phyloP scores from a whole-genome alignment of 1,140 invertebrate species.

The Drosophila cardini region DNA sequence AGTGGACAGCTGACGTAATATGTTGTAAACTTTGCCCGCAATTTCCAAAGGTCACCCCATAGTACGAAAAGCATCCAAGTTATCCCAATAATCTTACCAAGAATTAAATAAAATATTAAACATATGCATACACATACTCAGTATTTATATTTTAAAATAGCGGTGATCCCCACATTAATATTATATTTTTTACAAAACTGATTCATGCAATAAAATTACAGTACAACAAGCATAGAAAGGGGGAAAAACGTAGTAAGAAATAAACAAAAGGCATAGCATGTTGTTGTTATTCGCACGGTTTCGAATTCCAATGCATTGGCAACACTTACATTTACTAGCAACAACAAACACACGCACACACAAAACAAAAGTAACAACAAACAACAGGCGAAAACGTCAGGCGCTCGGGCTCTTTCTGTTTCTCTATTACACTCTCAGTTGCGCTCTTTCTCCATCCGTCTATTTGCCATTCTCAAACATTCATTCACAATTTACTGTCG shows the following conservation, averaged over 20 bases:
- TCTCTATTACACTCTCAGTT: conserved; percentile 2
- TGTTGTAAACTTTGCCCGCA: conserved; percentile 5
- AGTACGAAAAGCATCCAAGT: conserved; percentile 11
- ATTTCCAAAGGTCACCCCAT: conserved; percentile 9
- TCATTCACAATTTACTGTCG: conserved; percentile 57
- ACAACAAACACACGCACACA: conserved; percentile 25
- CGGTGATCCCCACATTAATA: conserved; percentile 5
- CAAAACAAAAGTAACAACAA: conserved; percentile 55
- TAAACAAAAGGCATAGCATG: conserved; percentile 45
- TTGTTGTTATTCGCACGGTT: conserved; percentile 70
- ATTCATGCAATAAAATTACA: conserved; percentile 49
- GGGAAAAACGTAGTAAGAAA: conserved; percentile 11
- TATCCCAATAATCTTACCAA: not conserved
- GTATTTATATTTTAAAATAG: too few species aligned
- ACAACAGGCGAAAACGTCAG: conserved; percentile 45
- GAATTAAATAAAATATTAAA: too few species aligned
- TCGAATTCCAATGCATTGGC: conserved; percentile 77
- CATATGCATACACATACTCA: too few species aligned
- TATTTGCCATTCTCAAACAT: conserved; percentile 39
- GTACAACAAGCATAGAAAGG: conserved; percentile 19
- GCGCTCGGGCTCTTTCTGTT: conserved; percentile 18
- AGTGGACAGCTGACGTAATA: not conserved
- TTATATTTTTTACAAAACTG: not conserved
- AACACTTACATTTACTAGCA: conserved; percentile 64
- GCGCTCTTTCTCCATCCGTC: conserved; percentile 2